Evolutionary conservation across 2,797 vertebrate species (phyloP), one percentile per base, ranked within the genome.

Genomic region (Alosa sapidissima): DNA sequence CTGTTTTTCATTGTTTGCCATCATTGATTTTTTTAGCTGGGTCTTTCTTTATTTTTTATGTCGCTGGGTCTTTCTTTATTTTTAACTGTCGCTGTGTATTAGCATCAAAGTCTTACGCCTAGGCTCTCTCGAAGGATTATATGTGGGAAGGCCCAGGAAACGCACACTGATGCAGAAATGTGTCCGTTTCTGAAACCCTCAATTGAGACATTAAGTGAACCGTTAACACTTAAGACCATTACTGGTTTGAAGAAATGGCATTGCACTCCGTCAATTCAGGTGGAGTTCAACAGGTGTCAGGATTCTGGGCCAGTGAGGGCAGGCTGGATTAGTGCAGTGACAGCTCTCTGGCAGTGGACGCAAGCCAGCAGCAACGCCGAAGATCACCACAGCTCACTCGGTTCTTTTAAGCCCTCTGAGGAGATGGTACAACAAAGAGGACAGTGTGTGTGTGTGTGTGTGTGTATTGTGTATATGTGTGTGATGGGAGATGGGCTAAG

Each of bases 211-310:
- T 58, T 7, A 58, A 65, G 24, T 28, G 8, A 65, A 65, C n/a
- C 60, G 33, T 3, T 68, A 33, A 68, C 24, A 55, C 54, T 16
- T 55, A 55, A 55, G 54, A 13, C 54, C 11, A 55, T 3, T 55
- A 55, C 13, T 55, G 54, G 54, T 52, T 52, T 52, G 51, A 3
- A 52, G 41, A 41, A 41, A 41, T 41, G 41, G 41, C 2, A 41
- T 41, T 11, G 10, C 49, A 51, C 7, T 13, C 16, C 19, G 54
- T 55, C 28, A 14, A 24, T 33, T 8, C 2, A 68, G 62, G 62
- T 68, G 28, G 62, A 36, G 62, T 36, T 68, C 62, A 68, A 68
- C 62, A 68, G 62, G 62, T 68, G 62, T 13, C 28, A 36, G 62
- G 62, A 33, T 68, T 68, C 62, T 14, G 28, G 11, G 28, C 10